phyloP scores from a whole-genome alignment of 1,140 invertebrate species.

The Agrilus planipennis region DNA sequence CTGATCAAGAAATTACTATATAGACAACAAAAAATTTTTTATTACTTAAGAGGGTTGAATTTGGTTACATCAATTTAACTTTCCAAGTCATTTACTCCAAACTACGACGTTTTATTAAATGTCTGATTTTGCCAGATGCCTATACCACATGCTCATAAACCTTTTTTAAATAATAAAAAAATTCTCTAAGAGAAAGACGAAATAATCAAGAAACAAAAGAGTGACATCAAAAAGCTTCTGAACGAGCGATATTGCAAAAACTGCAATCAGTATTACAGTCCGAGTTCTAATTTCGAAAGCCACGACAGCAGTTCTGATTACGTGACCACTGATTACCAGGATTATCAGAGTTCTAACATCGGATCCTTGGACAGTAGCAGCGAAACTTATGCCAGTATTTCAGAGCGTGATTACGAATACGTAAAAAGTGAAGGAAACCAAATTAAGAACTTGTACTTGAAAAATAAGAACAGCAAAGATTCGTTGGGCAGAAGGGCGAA shows the following conservation, averaged over 20 bases:
- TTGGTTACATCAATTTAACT: too few relatives aligned
- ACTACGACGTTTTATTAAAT: too few relatives aligned
- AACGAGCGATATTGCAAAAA: slow-evolving; percentile 41
- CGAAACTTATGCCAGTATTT: slow-evolving; percentile 41
- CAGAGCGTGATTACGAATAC: slow-evolving; percentile 38
- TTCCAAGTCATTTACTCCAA: too few relatives aligned
- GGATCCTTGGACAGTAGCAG: slow-evolving; percentile 44
- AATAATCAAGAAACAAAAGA: slow-evolving; percentile 54
- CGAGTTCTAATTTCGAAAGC: slow-evolving; percentile 42
- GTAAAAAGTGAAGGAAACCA: slow-evolving; percentile 29
- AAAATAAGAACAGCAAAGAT: slow-evolving; percentile 47
- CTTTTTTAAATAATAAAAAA: too few relatives aligned
- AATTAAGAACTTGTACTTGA: slow-evolving; percentile 43
- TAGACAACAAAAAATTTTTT: too few relatives aligned
- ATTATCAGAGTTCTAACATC: slow-evolving; percentile 30
- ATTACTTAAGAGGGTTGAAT: too few relatives aligned
- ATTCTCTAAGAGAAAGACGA: slow-evolving; percentile 59
- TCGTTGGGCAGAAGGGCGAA: slow-evolving; percentile 40
- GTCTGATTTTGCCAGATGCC: too few relatives aligned
- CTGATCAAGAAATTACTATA: too few relatives aligned
- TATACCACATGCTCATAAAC: too few relatives aligned
- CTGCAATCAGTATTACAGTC: slow-evolving; percentile 42
- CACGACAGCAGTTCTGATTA: slow-evolving; percentile 44
- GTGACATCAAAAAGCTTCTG: slow-evolving; percentile 50
- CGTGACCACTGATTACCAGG: slow-evolving; percentile 32